phyloP scores from a whole-genome alignment of 2,113 vertebrate species.

The Okapia johnstoni region DNA sequence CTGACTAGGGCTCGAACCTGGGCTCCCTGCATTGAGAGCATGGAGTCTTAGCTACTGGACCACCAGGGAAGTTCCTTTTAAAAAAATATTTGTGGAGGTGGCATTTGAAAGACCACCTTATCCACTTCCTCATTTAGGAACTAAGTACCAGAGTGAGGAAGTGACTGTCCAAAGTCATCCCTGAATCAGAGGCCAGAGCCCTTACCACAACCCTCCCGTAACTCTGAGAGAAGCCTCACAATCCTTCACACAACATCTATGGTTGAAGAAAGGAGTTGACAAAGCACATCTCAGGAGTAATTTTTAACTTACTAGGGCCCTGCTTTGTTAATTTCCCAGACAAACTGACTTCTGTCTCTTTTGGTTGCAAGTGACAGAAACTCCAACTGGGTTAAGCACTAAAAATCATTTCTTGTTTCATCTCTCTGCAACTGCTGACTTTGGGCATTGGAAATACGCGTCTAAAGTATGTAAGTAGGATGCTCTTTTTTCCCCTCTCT shows the following conservation, averaged over 20 bases:
- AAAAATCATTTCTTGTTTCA: too few relatives aligned
- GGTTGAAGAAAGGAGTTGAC: neutral
- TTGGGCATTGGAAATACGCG: neutral
- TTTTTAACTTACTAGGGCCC: neutral
- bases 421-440: neutral
- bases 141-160: neutral
- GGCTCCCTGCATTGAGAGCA: neutral
- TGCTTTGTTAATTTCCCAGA: neutral
- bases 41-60: neutral
- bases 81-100: neutral
- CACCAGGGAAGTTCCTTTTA: neutral
- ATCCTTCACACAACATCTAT: fast-evolving
- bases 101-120: neutral
- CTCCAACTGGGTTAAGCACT: neutral
- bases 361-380: neutral
- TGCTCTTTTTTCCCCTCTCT: neutral
- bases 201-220: neutral
- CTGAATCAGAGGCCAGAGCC: neutral
- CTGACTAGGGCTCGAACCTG: neutral
- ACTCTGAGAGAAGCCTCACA: fast-evolving
- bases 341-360: neutral
- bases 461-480: neutral
- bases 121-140: neutral
- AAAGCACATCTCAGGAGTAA: neutral
- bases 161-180: neutral